A percentile compares a stretch with the other conserved stretches of the same genome.
These are phyloP conservation scores for Tragelaphus buxtoni DNA, from an alignment of 2,113 vertebrate genomes.

Conservation along the genomic window DNA sequence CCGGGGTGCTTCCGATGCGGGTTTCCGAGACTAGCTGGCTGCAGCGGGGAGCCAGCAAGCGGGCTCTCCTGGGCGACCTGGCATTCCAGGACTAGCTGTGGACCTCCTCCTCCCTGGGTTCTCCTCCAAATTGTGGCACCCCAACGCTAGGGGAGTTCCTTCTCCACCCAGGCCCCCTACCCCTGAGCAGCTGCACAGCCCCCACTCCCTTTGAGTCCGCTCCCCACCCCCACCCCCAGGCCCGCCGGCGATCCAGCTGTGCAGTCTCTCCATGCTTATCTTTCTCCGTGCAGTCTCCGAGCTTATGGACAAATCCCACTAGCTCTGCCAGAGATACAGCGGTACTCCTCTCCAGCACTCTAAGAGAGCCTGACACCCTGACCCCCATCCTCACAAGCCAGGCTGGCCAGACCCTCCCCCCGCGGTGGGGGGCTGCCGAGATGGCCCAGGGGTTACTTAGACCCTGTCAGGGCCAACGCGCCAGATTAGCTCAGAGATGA, in stretches of 20 bases:
- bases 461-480: background rate
- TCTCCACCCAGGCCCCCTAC: background rate
- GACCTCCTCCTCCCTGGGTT: background rate
- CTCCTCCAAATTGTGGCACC: background rate
- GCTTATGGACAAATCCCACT: background rate
- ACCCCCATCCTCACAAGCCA: background rate
- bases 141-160: background rate
- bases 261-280: background rate
- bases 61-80: background rate
- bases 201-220: background rate
- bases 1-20: background rate
- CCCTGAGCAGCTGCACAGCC: background rate
- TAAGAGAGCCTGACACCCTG: background rate
- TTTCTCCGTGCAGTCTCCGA: background rate
- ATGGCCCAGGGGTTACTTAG: background rate
- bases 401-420: background rate
- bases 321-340: background rate
- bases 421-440: background rate
- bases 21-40: background rate
- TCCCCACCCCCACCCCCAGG: background rate
- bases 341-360: background rate
- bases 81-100: background rate
- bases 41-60: background rate
- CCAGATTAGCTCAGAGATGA: background rate
- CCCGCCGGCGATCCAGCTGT: background rate